phyloP scores from a whole-genome alignment of 2,113 vertebrate genomes.

The Dipodomys spectabilis region DNA sequence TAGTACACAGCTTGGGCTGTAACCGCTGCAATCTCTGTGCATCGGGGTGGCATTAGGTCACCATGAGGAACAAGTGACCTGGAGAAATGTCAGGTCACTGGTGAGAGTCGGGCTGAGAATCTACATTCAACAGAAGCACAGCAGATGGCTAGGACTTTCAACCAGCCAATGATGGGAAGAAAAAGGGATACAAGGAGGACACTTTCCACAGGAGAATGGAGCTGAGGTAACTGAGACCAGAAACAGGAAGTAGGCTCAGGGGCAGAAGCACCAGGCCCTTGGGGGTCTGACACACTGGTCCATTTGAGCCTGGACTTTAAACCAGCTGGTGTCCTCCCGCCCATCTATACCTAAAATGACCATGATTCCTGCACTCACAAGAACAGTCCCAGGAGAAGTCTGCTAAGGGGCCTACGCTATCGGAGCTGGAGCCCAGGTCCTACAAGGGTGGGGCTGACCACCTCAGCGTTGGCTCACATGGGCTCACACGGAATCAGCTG shows the following conservation, averaged over 20 bases:
- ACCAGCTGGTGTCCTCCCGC: rapidly evolving
- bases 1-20: rapidly evolving
- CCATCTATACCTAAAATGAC: rapidly evolving
- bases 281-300: rapidly evolving
- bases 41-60: rapidly evolving
- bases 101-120: background rate
- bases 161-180: too few species aligned
- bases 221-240: rapidly evolving
- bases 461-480: rapidly evolving
- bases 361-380: rapidly evolving
- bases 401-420: rapidly evolving
- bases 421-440: background rate
- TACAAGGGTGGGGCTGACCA: rapidly evolving
- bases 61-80: too few species aligned
- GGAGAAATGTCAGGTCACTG: rapidly evolving
- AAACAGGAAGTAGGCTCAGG: rapidly evolving
- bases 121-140: background rate
- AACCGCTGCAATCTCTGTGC: background rate
- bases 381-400: rapidly evolving
- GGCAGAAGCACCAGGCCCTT: rapidly evolving
- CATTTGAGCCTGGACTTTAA: rapidly evolving
- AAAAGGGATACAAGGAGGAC: rapidly evolving
- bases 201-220: rapidly evolving
- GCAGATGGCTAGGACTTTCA: rapidly evolving
- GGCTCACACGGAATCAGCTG: rapidly evolving